Percentiles rank a stretch among this genome's conserved stretches.
Conservation (phyloP, 2,113 vertebrate genomes). For the Ceyx margarethae region DNA sequence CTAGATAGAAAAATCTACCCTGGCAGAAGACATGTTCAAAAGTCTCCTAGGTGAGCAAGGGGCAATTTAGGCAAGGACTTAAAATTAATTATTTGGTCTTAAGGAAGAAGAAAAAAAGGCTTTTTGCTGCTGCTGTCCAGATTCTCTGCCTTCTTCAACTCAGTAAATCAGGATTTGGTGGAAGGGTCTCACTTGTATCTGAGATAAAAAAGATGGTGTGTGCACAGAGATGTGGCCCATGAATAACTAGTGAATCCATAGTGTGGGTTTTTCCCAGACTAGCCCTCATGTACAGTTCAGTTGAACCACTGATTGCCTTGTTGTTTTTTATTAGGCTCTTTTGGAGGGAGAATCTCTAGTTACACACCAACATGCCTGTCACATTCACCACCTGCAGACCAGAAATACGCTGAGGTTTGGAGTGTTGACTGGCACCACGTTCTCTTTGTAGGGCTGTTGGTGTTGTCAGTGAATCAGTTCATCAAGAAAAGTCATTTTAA, state of each 20-base stretch:
- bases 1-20: conserved; percentile 7
- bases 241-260: neutral
- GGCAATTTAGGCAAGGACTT: neutral
- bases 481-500: neutral
- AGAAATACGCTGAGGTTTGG: neutral
- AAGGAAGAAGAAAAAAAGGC: neutral
- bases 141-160: conserved; percentile 5
- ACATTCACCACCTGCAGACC: neutral
- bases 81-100: neutral
- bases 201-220: neutral
- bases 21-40: neutral
- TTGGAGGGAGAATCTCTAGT: conserved; percentile 11
- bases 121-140: conserved; percentile 38
- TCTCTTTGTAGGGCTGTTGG: neutral
- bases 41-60: neutral
- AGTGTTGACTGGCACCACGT: neutral
- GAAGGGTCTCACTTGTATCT: neutral
- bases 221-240: neutral
- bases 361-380: conserved; percentile 12
- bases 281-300: conserved; percentile 16
- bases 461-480: neutral
- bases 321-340: conserved; percentile 38
- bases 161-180: neutral
- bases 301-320: conserved; percentile 65
- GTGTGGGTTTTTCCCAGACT: neutral